Conservation (phyloP, 1,140 invertebrate genomes). For the Drosophila virilis region DNA sequence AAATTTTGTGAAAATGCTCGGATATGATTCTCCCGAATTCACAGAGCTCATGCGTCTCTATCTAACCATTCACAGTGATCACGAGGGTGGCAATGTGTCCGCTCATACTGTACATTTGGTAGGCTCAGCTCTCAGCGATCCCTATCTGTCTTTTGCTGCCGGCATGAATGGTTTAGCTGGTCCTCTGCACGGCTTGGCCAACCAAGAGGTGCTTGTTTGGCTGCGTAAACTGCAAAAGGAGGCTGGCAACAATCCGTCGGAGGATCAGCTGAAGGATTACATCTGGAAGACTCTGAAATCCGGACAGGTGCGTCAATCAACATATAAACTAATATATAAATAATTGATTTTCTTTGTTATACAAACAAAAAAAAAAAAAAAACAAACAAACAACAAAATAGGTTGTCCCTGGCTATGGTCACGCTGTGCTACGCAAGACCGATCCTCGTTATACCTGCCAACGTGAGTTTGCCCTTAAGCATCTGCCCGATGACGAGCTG, state of each 20-base stretch:
- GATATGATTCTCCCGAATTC: constrained; percentile 94
- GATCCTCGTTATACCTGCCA: constrained; percentile 97
- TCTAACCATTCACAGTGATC: constrained; percentile 97
- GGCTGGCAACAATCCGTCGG: constrained; percentile 92
- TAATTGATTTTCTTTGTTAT: background rate
- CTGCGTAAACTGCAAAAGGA: constrained; percentile 91
- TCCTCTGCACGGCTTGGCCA: constrained; percentile 97
- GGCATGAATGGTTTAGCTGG: constrained; percentile 98
- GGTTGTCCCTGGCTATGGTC: constrained; percentile 98
- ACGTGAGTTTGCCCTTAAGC: constrained; percentile 97
- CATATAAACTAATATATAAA: background rate
- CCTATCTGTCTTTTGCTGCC: constrained; percentile 96
- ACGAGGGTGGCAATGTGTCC: constrained; percentile 98
- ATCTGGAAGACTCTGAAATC: constrained; percentile 97
- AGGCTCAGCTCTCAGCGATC: constrained; percentile 97
- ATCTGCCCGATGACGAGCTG: constrained; percentile 95
- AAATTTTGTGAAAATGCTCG: constrained; percentile 97
- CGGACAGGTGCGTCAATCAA: constrained; percentile 85
- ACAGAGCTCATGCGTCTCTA: constrained; percentile 97
- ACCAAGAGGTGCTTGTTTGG: constrained; percentile 96
- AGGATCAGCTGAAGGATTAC: constrained; percentile 96
- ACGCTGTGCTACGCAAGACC: constrained; percentile 98
- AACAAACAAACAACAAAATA: constrained; percentile 72
- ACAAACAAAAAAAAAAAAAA: background rate
- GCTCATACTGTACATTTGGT: constrained; percentile 98